Conservation (phyloP, 1,140 invertebrate species). For the Tenebrio molitor region DNA sequence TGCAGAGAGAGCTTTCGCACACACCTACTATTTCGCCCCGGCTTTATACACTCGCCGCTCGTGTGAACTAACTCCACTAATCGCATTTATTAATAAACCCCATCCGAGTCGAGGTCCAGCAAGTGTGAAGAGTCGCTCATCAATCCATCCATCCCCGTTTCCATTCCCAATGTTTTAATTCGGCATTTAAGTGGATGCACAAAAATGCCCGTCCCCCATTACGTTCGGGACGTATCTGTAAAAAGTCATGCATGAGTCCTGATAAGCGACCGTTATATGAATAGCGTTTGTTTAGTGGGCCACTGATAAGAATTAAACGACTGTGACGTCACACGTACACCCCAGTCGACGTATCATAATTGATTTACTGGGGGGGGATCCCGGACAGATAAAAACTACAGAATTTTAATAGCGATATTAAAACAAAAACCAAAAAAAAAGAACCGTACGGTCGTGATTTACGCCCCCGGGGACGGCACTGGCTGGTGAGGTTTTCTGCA, state of each 20-base stretch:
- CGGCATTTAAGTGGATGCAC: slow-evolving; percentile 33
- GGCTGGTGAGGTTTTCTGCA: not conserved
- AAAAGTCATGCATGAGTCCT: slow-evolving; percentile 57
- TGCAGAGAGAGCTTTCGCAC: slow-evolving; percentile 25
- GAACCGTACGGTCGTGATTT: slow-evolving; percentile 21
- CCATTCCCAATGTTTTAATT: slow-evolving; percentile 4
- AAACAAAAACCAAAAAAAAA: too few relatives aligned
- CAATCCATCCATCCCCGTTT: not conserved
- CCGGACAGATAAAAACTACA: slow-evolving; percentile 42
- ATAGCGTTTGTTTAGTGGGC: slow-evolving; percentile 56
- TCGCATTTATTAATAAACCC: slow-evolving; percentile 41
- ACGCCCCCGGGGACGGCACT: not conserved
- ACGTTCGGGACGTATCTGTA: slow-evolving; percentile 48
- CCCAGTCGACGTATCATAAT: slow-evolving; percentile 56
- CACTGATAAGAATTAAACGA: slow-evolving; percentile 56
- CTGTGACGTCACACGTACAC: slow-evolving; percentile 53
- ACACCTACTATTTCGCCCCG: slow-evolving; percentile 38
- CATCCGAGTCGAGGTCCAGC: too few relatives aligned
- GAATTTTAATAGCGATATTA: slow-evolving; percentile 39
- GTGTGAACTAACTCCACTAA: slow-evolving; percentile 46
- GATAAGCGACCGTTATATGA: slow-evolving; percentile 54
- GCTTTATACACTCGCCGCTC: slow-evolving; percentile 31
- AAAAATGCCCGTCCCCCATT: slow-evolving; percentile 31
- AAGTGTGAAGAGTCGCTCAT: too few relatives aligned
- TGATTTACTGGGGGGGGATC: slow-evolving; percentile 50